Percentiles rank a stretch among this genome's conserved stretches.
Conservation (phyloP, 2,797 vertebrate genomes). For the Erithacus rubecula region DNA sequence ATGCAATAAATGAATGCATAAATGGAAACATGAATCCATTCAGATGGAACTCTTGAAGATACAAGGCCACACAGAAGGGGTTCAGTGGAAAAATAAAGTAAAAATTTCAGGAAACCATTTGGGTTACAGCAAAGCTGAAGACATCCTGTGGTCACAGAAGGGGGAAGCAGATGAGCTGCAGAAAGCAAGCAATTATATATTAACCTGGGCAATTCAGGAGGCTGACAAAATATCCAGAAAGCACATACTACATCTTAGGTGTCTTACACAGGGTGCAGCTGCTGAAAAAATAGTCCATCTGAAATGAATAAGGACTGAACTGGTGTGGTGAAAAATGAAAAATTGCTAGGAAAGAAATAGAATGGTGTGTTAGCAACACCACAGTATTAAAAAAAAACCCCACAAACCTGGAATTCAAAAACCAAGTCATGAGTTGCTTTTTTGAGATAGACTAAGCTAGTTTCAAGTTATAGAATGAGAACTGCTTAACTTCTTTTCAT, state of each 20-base stretch:
- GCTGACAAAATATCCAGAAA: background rate
- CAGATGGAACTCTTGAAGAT: background rate
- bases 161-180: background rate
- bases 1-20: background rate
- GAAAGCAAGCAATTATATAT: background rate
- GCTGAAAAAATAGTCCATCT: background rate
- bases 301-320: background rate
- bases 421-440: background rate
- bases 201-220: background rate
- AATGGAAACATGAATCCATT: background rate
- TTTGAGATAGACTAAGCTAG: background rate
- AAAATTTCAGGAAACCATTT: background rate
- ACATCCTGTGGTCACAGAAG: background rate
- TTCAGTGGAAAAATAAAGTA: background rate
- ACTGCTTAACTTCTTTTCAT: background rate
- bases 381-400: background rate
- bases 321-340: background rate
- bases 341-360: background rate
- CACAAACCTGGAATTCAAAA: background rate
- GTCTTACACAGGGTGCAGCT: background rate
- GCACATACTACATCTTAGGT: background rate
- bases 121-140: background rate
- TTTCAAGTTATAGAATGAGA: background rate
- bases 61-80: background rate
- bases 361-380: background rate